Conservation (phyloP, 2,797 vertebrate genomes). For the Nannoperca obscura region DNA sequence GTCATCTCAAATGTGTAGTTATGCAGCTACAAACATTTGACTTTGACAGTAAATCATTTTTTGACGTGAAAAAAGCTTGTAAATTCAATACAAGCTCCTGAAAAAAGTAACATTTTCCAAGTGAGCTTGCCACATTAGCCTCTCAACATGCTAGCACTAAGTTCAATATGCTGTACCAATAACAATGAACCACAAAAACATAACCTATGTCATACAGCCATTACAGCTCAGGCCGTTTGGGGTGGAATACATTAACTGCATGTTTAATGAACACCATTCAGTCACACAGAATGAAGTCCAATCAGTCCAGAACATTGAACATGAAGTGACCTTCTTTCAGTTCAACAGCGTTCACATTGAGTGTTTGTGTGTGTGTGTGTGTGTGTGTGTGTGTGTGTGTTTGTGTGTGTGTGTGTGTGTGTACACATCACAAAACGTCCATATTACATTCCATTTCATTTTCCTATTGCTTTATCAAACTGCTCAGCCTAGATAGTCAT, state of each 20-base stretch:
- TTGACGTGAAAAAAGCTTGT: too few relatives aligned
- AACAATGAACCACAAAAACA: conserved; percentile 45
- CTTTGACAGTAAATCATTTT: too few relatives aligned
- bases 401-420: too few relatives aligned
- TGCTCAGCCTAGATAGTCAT: conserved; percentile 34
- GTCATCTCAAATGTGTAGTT: too few relatives aligned
- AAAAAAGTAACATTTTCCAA: too few relatives aligned
- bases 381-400: background rate
- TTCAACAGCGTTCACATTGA: conserved; percentile 13
- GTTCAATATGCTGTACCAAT: background rate
- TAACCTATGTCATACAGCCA: conserved; percentile 12
- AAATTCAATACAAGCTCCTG: too few relatives aligned
- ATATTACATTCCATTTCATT: conserved; percentile 44
- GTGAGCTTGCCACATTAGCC: too few relatives aligned
- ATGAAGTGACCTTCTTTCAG: conserved; percentile 52
- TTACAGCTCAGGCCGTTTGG: conserved; percentile 15
- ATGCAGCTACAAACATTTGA: too few relatives aligned
- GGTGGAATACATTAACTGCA: conserved; percentile 38
- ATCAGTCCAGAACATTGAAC: conserved; percentile 65
- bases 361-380: background rate
- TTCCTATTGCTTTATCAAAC: conserved; percentile 53
- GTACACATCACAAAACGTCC: background rate
- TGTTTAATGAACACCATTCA: conserved; percentile 30
- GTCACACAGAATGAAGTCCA: conserved; percentile 52
- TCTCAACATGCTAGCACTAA: too few relatives aligned